phyloP scores from a whole-genome alignment of 2,797 vertebrate genomes.

The Craterocephalus amniculus region DNA sequence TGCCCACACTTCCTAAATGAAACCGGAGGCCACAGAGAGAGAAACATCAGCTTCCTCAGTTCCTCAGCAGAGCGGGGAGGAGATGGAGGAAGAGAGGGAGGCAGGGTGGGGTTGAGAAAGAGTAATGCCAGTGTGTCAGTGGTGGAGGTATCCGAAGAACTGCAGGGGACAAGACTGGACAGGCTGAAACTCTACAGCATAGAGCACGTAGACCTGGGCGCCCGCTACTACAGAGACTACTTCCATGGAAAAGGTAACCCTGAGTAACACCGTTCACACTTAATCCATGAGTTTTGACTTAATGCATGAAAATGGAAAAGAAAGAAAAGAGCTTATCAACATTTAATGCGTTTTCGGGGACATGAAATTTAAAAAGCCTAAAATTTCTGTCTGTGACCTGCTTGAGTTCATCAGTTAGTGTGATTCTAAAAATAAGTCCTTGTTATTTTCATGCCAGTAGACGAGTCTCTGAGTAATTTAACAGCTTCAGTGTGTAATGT shows the following conservation, averaged over 20 bases:
- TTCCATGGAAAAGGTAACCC: constrained; percentile 91
- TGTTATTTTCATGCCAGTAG: background rate
- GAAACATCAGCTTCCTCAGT: constrained; percentile 90
- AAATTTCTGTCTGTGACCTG: background rate
- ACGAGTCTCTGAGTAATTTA: background rate
- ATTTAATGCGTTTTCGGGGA: background rate
- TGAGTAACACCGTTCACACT: background rate
- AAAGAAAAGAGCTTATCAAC: no score
- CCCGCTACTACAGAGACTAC: constrained; percentile 90
- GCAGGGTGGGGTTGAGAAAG: constrained; percentile 75
- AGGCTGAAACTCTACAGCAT: constrained; percentile 88
- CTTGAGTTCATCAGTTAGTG: background rate
- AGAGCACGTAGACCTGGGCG: constrained; percentile 92
- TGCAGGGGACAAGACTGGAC: constrained; percentile 82
- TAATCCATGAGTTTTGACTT: background rate
- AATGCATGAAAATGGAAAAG: background rate
- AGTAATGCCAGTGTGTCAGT: constrained; percentile 91
- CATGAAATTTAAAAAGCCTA: no score
- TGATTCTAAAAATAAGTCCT: background rate
- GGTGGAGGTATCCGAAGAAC: constrained; percentile 87
- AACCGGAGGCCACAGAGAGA: constrained; percentile 86
- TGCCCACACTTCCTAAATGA: constrained; percentile 97
- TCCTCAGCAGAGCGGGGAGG: constrained; percentile 77
- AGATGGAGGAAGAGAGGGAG: constrained; percentile 54
- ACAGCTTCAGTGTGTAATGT: background rate